Evolutionary conservation across 2,113 vertebrate species (phyloP), one percentile per base, ranked within the genome.

Genomic region (Catharus bicknelli): DNA sequence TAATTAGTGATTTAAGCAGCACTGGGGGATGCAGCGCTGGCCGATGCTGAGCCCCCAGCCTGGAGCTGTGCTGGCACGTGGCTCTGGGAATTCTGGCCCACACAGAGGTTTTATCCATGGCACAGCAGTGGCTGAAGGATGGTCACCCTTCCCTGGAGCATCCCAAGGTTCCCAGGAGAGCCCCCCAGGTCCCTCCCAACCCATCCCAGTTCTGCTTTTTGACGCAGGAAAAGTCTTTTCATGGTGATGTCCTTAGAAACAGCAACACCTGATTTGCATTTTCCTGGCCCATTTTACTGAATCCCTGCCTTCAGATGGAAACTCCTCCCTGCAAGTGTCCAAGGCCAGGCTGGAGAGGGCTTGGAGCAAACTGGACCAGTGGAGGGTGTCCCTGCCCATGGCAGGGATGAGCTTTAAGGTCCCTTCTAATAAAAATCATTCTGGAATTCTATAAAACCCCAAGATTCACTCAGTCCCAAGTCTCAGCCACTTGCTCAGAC

Each of bases 151-250:
- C 57, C 57, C 64, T 8, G 45, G 34, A 51, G 53, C 66, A 87
- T 0, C 61, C 51, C 16, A 1, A 36, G 16, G 16, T 3, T 36
- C 47, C 51, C 63, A 7, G 42, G 7, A 59, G 27, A 42, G 10
- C 40, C 10, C 15, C 18, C 3, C 25, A 34, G 55, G 18, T 58
- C 48, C 61, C 51, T 15, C 5, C 51, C 76, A 67, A 57, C 61
- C 27, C 50, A 5, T 15, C 1, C 0, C 47, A 2, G 2, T 4
- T 0, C 2, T 2, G 0, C 47, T 76, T 48, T 38, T 4, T 1
- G 5, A 45, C 4, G 8, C 45, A 1, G 45, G 0, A 0, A 4
- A 45, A 62, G 42, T 1, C 73, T 54, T 38, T n/a, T 10, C 7
- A 1, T 7, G 16, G 64, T 0, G 59, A 50, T 12, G 4, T 75